phyloP scores from a whole-genome alignment of 2,113 vertebrate species.

The Rhipidura dahli region DNA sequence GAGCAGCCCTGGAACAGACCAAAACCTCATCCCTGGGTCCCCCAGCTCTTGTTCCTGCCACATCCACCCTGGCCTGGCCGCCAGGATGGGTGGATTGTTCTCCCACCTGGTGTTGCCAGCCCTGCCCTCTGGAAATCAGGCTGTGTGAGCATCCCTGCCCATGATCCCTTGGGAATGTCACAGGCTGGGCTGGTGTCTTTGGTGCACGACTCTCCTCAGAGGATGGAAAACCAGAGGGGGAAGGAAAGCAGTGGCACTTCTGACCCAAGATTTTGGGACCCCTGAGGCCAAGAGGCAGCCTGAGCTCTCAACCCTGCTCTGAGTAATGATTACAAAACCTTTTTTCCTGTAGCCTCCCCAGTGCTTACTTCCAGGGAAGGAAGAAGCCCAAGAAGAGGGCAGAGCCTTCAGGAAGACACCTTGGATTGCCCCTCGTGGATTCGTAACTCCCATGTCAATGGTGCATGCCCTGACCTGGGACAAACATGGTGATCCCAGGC shows the following conservation, averaged over 20 bases:
- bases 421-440: background rate
- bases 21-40: background rate
- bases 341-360: background rate
- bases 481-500: background rate
- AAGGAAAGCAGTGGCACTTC: background rate
- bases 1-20: background rate
- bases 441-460: background rate
- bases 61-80: no score
- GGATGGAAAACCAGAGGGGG: background rate
- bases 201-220: fast-evolving
- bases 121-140: background rate
- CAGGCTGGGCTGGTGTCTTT: background rate
- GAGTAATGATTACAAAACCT: background rate
- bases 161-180: background rate
- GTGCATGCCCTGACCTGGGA: background rate
- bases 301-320: background rate
- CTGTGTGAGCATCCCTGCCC: background rate
- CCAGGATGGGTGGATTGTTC: background rate
- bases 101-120: background rate
- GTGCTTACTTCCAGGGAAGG: background rate
- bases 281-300: background rate
- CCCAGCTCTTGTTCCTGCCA: background rate
- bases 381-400: background rate
- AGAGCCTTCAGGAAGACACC: background rate
- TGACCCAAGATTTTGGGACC: background rate